A percentile compares a stretch with the other conserved stretches of the same genome.
Conservation (phyloP, 2,888 invertebrate species). For the Ichneumoninae sp. region DNA sequence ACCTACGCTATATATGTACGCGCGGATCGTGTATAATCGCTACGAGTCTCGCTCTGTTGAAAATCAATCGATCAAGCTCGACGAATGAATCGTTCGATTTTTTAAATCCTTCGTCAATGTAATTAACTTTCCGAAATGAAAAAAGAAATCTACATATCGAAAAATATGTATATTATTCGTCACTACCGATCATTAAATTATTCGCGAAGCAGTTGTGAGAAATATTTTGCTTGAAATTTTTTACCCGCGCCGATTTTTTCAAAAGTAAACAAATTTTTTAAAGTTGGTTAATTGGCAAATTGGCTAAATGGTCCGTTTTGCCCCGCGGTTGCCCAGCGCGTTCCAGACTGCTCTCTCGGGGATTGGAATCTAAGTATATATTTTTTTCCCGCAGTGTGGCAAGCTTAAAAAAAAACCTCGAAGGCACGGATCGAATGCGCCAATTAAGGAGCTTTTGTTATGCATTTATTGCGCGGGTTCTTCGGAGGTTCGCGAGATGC, state of each 20-base stretch:
- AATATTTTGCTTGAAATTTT: not conserved
- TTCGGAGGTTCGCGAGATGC: conserved; percentile 23
- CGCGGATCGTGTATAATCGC: too few species aligned
- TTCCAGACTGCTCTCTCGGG: too few species aligned
- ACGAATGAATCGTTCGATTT: conserved; percentile 2
- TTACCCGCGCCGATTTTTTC: too few species aligned
- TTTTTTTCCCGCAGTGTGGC: not conserved
- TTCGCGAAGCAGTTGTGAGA: too few species aligned
- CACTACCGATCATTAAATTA: too few species aligned
- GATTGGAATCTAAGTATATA: conserved; percentile 26
- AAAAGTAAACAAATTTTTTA: too few species aligned
- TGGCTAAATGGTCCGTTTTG: not conserved
- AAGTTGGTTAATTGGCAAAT: not conserved
- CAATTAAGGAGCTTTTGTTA: conserved; percentile 58
- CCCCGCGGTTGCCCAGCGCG: too few species aligned
- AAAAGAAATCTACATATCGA: too few species aligned
- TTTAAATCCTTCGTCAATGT: not conserved
- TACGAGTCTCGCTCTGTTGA: not conserved
- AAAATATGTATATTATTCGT: too few species aligned
- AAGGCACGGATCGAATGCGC: conserved; percentile 39
- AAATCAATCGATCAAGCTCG: not conserved
- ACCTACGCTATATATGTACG: not conserved
- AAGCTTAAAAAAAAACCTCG: conserved; percentile 5
- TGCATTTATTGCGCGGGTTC: conserved; percentile 49
- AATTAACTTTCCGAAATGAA: not conserved